Base-by-base conservation (phyloP, 2,797 vertebrate genomes). In the Crax fasciolata region DNA sequence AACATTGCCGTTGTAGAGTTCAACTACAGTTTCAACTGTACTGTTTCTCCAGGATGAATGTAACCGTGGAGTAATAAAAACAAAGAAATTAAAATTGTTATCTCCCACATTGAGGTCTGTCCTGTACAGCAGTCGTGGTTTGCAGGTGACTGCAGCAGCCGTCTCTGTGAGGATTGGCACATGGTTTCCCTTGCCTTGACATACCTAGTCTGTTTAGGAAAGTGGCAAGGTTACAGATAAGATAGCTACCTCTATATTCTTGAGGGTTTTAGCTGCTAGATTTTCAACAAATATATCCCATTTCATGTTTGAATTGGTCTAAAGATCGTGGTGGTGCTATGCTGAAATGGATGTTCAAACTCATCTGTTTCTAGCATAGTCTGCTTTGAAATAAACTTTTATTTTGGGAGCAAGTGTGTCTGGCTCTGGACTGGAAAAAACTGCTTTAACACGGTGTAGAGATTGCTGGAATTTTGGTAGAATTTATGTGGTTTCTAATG, bases 101-200 rank as follows among this genome's bases (percentile, higher is more conserved):
- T 28, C 32, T 65, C 71, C 7, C 12, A 43, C 0, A 0, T 57
- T 61, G 49, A 77, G 65, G 13, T 67, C 52, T 67, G 70, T 77
- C n/a, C 16, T 80, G 48, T 67, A 30, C 25, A 66, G 9, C 7
- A 51, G 68, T 32, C 13, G 13, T 83, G n/a, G 70, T 59, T 87
- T 83, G 44, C 35, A 80, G 41, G 14, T 51, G 25, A 51, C 18
- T 52, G 27, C 57, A 57, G 2, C 62, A 62, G n/a, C 10, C 4
- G 0, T 59, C 6, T 49, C 30, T 17, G 0, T 70, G 52, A 63
- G 43, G 13, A 23, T 73, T 59, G 57, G 25, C 30, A 38, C 21
- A 10, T 27, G 39, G 9, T 62, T 89, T 74, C 28, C 35, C 48
- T 79, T 87, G 39, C 23, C 20, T 7, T 52, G 18, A 9, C 28